Evolutionary conservation across 2,888 invertebrate genomes (phyloP).

Genomic region (Ferdinandea cuprea): DNA sequence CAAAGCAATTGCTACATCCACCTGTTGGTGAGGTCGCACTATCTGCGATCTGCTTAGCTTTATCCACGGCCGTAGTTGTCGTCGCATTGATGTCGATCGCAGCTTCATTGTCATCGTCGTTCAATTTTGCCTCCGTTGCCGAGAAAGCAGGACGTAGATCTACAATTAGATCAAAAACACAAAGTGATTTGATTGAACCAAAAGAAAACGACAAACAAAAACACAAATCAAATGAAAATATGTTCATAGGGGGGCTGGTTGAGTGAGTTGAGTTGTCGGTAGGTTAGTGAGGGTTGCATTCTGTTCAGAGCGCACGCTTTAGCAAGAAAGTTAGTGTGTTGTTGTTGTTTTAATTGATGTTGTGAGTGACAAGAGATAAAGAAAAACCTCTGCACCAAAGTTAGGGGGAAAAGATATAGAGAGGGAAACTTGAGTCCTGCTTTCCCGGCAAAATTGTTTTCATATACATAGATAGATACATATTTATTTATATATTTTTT

Average conservation of each 20-base stretch:
- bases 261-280: slow-evolving; percentile 7
- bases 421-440: slow-evolving; percentile 78
- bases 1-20: slow-evolving; percentile 82
- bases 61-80: slow-evolving; percentile 74
- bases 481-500: slow-evolving; percentile 8
- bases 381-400: slow-evolving; percentile 23
- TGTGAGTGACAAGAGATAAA: not conserved
- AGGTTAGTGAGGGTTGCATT: slow-evolving; percentile 20
- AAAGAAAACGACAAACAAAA: slow-evolving; percentile 69
- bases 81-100: slow-evolving; percentile 48
- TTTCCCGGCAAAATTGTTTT: slow-evolving; percentile 81
- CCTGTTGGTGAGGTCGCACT: slow-evolving; percentile 75
- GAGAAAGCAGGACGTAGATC: slow-evolving; percentile 84
- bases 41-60: slow-evolving; percentile 74
- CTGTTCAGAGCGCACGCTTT: slow-evolving; percentile 33
- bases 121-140: slow-evolving; percentile 82
- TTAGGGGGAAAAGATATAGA: slow-evolving; percentile 47
- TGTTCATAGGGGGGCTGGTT: not conserved
- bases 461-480: too few species aligned
- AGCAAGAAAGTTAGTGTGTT: slow-evolving; percentile 33
- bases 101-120: slow-evolving; percentile 69
- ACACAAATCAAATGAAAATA: slow-evolving; percentile 40
- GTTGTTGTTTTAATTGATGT: slow-evolving; percentile 24
- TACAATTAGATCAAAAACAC: slow-evolving; percentile 81
- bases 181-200: slow-evolving; percentile 79